phyloP scores from a whole-genome alignment of 2,113 vertebrate genomes.

The Heterotilapia buettikoferi region DNA sequence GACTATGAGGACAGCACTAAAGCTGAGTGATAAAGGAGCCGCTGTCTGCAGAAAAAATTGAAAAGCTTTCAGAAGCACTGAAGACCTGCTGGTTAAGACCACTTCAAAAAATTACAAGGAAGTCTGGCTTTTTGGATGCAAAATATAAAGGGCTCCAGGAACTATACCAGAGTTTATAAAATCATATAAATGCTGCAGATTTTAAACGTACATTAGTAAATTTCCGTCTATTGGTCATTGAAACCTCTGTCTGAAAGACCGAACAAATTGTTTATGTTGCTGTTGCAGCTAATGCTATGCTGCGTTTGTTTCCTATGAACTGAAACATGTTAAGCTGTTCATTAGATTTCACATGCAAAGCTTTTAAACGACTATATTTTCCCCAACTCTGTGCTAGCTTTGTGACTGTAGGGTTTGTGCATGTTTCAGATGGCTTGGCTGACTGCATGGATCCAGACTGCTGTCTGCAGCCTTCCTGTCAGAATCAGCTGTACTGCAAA shows the following conservation, averaged over 20 bases:
- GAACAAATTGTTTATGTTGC: neutral
- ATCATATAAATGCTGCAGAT: neutral
- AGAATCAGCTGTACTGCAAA: slow-evolving; percentile 87
- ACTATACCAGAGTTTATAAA: neutral
- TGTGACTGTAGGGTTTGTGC: neutral
- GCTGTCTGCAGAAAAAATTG: neutral
- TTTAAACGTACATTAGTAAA: neutral
- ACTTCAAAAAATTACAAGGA: neutral
- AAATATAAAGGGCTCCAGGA: neutral
- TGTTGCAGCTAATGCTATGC: neutral
- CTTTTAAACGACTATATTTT: neutral
- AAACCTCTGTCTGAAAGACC: neutral
- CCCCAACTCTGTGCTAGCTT: neutral
- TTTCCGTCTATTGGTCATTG: rapidly evolving
- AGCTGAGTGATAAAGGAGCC: neutral
- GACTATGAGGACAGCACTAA: neutral
- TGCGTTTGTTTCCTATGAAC: neutral
- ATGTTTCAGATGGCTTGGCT: slow-evolving; percentile 83
- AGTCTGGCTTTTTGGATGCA: neutral
- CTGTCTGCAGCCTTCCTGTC: slow-evolving; percentile 92
- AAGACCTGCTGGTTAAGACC: neutral
- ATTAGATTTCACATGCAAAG: neutral
- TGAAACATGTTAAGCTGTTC: neutral
- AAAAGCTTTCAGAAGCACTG: neutral
- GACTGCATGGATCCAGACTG: slow-evolving; percentile 99